These are phyloP conservation scores for Drosophila melanocephala DNA, from an alignment of 2,888 invertebrate genomes.

Conservation along the genomic window DNA sequence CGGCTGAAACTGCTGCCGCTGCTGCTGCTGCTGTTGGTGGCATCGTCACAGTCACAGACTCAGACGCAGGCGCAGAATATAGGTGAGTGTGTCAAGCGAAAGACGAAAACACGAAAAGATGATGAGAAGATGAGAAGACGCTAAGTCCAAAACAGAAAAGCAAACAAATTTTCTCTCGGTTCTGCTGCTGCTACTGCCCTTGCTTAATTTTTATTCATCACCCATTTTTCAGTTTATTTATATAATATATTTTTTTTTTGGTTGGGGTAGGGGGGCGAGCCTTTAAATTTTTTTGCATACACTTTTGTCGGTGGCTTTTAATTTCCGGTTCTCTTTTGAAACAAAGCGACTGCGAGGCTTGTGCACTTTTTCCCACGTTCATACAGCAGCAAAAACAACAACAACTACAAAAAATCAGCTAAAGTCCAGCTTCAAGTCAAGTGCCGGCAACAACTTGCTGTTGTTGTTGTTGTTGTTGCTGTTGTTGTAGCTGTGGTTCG, in stretches of 20 bases:
- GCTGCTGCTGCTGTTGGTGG: conserved; percentile 62
- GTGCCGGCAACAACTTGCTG: conserved; percentile 58
- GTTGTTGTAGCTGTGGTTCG: conserved; percentile 25
- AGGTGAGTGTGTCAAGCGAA: conserved; percentile 83
- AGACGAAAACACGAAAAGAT: conserved; percentile 26
- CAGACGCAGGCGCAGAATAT: conserved; percentile 83
- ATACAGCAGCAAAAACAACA: conserved; percentile 49
- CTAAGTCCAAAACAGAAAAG: conserved; percentile 26
- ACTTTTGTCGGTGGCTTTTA: conserved; percentile 49
- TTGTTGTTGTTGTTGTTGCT: conserved; percentile 17
- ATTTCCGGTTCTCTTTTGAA: conserved; percentile 70
- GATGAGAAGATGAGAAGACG: conserved; percentile 12
- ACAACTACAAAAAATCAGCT: conserved; percentile 27
- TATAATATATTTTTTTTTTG: not conserved
- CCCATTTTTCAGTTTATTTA: conserved; percentile 30
- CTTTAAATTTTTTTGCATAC: conserved; percentile 64
- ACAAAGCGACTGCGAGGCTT: conserved; percentile 47
- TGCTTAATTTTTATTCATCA: conserved; percentile 40
- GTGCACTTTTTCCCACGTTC: conserved; percentile 77
- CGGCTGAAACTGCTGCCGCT: conserved; percentile 16
- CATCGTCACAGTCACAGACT: conserved; percentile 48
- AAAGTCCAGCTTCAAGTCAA: conserved; percentile 56
- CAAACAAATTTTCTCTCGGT: conserved; percentile 72
- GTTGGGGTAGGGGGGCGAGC: conserved; percentile 30
- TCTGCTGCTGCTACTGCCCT: conserved; percentile 15